phyloP scores from a whole-genome alignment of 2,797 vertebrate genomes.

The Acipenser transmontanus region DNA sequence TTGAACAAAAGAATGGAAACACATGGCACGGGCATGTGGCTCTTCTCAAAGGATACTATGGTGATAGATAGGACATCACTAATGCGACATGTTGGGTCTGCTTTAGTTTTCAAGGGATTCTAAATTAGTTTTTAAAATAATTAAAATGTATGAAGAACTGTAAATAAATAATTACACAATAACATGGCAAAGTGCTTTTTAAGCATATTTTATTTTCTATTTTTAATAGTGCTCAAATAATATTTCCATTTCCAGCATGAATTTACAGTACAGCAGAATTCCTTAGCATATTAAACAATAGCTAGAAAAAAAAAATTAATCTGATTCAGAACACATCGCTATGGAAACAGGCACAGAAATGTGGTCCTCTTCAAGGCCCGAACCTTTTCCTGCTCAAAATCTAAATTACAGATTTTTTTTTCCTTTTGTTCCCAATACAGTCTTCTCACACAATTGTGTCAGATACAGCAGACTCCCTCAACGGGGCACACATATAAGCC shows the following conservation, averaged over 20 bases:
- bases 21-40: no score
- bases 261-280: slow-evolving; percentile 36
- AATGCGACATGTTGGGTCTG: no score
- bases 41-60: no score
- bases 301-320: slow-evolving; percentile 10
- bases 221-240: slow-evolving; percentile 13
- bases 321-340: slow-evolving; percentile 49
- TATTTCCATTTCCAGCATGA: slow-evolving; percentile 15
- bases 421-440: slow-evolving; percentile 21
- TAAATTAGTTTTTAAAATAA: no score
- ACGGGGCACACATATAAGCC: slow-evolving; percentile 6
- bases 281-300: slow-evolving; percentile 38
- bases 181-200: background rate
- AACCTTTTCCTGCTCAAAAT: slow-evolving; percentile 34
- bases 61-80: no score
- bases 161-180: no score
- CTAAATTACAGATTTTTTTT: slow-evolving; percentile 8
- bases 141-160: no score
- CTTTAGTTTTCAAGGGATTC: no score
- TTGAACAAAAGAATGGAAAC: no score
- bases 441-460: slow-evolving; percentile 6
- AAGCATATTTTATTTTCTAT: slow-evolving; percentile 15
- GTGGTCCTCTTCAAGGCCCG: slow-evolving; percentile 56
- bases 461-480: slow-evolving; percentile 2
- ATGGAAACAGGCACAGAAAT: slow-evolving; percentile 53